phyloP scores from a whole-genome alignment of 2,113 vertebrate genomes.

The Bungarus multicinctus region DNA sequence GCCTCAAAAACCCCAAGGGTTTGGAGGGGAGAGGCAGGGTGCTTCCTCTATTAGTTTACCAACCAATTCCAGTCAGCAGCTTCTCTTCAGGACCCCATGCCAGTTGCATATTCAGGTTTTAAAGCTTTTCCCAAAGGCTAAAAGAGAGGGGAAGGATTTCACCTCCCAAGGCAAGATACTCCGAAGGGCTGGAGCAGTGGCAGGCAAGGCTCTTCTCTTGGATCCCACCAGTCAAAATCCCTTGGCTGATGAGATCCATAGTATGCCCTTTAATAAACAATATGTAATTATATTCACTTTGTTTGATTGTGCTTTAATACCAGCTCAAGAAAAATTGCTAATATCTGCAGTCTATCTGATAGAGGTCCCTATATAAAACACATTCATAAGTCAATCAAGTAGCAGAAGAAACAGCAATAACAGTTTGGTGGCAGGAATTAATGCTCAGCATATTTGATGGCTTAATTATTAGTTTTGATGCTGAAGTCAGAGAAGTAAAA shows the following conservation, averaged over 20 bases:
- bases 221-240: background rate
- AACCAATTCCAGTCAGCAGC: background rate
- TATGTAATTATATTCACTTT: background rate
- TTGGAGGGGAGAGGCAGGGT: background rate
- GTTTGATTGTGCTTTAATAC: background rate
- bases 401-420: background rate
- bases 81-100: background rate
- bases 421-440: background rate
- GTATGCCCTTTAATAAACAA: slow-evolving; percentile 35
- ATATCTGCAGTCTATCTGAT: background rate
- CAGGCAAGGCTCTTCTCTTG: background rate
- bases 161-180: background rate
- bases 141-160: background rate
- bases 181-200: background rate
- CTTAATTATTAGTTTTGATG: background rate
- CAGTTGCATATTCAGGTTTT: background rate
- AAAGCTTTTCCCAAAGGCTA: background rate
- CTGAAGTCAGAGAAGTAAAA: background rate
- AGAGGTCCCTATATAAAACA: no score
- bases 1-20: background rate
- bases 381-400: background rate
- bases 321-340: background rate
- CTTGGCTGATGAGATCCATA: background rate
- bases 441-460: background rate
- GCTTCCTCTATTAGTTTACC: background rate